Conservation (phyloP, 37 sponge, comb jelly and placozoan genomes). For the Beroe forskalii region DNA sequence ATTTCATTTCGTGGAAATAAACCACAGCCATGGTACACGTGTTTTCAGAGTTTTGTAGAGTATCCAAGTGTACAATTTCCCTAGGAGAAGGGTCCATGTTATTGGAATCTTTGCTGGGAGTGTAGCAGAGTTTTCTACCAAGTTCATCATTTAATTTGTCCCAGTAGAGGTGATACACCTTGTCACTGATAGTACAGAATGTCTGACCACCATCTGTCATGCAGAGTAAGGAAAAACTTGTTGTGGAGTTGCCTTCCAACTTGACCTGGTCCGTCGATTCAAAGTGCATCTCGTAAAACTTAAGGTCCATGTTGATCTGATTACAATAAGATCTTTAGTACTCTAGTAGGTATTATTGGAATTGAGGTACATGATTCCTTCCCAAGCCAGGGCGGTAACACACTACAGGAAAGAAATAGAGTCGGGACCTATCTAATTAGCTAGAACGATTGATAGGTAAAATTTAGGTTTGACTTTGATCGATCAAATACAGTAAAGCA, state of each 20-base stretch:
- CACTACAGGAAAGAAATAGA: no score
- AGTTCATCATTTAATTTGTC: neutral
- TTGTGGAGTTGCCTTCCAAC: neutral
- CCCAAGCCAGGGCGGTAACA: no score
- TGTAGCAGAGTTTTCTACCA: neutral
- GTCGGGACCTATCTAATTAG: no score
- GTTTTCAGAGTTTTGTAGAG: neutral
- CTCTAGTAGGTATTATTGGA: no score
- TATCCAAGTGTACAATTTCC: constrained; percentile 1
- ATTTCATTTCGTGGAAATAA: neutral
- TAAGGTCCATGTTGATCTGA: constrained; percentile 45
- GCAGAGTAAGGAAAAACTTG: neutral
- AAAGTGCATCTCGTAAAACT: constrained; percentile 62
- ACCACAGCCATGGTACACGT: neutral
- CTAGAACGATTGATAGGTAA: no score
- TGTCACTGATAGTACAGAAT: constrained; percentile 28
- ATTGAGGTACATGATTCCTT: no score
- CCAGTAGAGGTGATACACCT: constrained; percentile 40
- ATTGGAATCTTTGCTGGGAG: neutral
- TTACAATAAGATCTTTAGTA: no score
- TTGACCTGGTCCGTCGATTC: constrained; percentile 15
- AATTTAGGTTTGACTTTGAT: no score
- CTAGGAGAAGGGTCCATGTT: neutral
- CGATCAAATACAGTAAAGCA: no score
- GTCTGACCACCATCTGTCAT: neutral